Evolutionary conservation across 2,113 vertebrate species (phyloP).

Genomic region (Osmerus eperlanus): DNA sequence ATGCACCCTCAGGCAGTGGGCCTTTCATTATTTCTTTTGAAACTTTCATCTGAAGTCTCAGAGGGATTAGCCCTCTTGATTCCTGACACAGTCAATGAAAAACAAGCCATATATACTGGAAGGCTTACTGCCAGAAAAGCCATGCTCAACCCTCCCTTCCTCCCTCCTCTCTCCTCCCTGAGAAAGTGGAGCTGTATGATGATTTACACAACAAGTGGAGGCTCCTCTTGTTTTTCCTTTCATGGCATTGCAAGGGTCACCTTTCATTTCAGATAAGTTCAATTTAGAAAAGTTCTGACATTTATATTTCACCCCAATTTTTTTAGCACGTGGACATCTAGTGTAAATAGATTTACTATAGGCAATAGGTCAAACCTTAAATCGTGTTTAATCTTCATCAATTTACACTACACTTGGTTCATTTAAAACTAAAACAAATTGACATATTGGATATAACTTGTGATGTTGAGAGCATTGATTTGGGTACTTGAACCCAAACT

Average conservation of each 20-base stretch:
- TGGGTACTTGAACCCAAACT: not conserved
- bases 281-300: no score
- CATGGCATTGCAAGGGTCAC: slow-evolving; percentile 11
- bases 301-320: no score
- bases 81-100: slow-evolving; percentile 79
- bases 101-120: slow-evolving; percentile 74
- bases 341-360: no score
- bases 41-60: slow-evolving; percentile 78
- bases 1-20: slow-evolving; percentile 72
- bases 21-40: slow-evolving; percentile 81
- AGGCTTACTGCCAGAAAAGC: slow-evolving; percentile 66
- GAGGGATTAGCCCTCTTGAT: slow-evolving; percentile 80
- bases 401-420: not conserved
- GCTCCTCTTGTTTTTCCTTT: slow-evolving; percentile 33
- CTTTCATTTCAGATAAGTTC: slow-evolving; percentile 1
- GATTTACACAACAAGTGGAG: slow-evolving; percentile 57
- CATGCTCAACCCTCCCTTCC: slow-evolving; percentile 21
- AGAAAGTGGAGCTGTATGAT: slow-evolving; percentile 54
- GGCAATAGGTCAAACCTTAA: no score
- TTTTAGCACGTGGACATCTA: no score
- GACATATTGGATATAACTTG: not conserved
- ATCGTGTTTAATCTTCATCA: no score
- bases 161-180: slow-evolving; percentile 8
- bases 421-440: not conserved
- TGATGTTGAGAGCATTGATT: not conserved